A percentile compares a stretch with the other conserved stretches of the same genome.
Conservation (phyloP, 1,140 invertebrate genomes). For the Papilio aristodemus region DNA sequence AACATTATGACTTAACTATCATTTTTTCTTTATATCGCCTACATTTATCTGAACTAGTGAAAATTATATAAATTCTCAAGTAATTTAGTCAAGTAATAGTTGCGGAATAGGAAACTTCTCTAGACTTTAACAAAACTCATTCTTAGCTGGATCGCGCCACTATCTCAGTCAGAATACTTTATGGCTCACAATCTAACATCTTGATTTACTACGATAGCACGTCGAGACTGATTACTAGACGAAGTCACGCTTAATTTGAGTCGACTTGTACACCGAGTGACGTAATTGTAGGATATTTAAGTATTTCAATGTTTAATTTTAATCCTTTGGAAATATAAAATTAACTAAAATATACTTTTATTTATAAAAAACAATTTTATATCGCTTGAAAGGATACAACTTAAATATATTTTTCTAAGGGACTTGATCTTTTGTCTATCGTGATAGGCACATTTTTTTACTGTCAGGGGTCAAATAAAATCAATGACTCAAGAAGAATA, state of each 20-base stretch:
- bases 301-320: not conserved
- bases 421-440: no score
- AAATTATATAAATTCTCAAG: not conserved
- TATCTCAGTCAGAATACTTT: conserved; percentile 9
- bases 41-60: no score
- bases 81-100: not conserved
- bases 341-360: no score
- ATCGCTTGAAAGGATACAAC: no score
- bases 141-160: not conserved
- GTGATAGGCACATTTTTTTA: no score
- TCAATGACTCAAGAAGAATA: no score
- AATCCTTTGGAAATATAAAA: no score
- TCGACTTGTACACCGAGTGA: not conserved
- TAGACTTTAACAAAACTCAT: conserved; percentile 12
- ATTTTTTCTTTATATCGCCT: no score
- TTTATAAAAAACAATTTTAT: no score
- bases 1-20: no score
- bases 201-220: conserved; percentile 1
- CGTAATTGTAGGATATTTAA: not conserved
- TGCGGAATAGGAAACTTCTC: not conserved
- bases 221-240: conserved; percentile 13
- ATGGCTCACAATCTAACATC: conserved; percentile 5
- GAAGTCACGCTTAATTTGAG: conserved; percentile 2
- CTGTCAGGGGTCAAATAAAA: no score
- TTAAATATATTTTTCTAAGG: no score